Percentiles rank a stretch among this genome's conserved stretches.
Conservation (phyloP, 1,140 invertebrate genomes). For the silkworm (Bombyx mori) region DNA sequence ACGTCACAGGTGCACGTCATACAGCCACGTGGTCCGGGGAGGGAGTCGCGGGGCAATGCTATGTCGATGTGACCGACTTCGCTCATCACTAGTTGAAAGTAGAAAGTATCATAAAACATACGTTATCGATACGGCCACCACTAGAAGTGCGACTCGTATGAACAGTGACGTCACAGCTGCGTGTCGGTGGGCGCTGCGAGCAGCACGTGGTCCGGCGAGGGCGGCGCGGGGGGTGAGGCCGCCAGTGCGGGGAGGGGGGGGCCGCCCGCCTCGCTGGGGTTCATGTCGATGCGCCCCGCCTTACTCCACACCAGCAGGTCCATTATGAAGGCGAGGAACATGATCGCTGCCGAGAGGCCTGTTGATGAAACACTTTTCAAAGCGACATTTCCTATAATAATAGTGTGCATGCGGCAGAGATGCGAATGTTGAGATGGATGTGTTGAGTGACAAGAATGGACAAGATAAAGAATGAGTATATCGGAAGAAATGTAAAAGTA, state of each 20-base stretch:
- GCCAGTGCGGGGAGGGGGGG: slow-evolving; percentile 19
- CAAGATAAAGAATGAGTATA: too few species aligned
- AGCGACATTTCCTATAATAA: not conserved
- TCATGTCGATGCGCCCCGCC: slow-evolving; percentile 81
- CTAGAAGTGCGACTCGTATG: slow-evolving; percentile 37
- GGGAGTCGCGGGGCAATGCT: too few species aligned
- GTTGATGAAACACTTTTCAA: slow-evolving; percentile 5
- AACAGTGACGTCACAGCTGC: slow-evolving; percentile 30
- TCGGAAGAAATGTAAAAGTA: too few species aligned
- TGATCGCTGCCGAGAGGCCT: slow-evolving; percentile 87
- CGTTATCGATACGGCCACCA: too few species aligned
- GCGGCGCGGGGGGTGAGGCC: slow-evolving; percentile 10
- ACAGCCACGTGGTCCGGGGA: too few species aligned
- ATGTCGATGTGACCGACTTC: too few species aligned
- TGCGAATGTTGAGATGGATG: too few species aligned
- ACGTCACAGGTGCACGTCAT: too few species aligned
- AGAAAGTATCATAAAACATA: too few species aligned
- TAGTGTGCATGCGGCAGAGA: not conserved
- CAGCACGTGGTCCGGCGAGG: slow-evolving; percentile 14
- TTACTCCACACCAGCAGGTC: slow-evolving; percentile 88
- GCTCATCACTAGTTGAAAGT: too few species aligned
- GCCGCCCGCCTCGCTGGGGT: slow-evolving; percentile 48
- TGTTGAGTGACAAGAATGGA: too few species aligned
- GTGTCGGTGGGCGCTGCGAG: slow-evolving; percentile 32
- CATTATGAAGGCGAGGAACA: slow-evolving; percentile 85